A percentile compares a stretch with the other conserved stretches of the same genome.
phyloP scores from a whole-genome alignment of 2,888 invertebrate species.

The Ormyrus labotus region DNA sequence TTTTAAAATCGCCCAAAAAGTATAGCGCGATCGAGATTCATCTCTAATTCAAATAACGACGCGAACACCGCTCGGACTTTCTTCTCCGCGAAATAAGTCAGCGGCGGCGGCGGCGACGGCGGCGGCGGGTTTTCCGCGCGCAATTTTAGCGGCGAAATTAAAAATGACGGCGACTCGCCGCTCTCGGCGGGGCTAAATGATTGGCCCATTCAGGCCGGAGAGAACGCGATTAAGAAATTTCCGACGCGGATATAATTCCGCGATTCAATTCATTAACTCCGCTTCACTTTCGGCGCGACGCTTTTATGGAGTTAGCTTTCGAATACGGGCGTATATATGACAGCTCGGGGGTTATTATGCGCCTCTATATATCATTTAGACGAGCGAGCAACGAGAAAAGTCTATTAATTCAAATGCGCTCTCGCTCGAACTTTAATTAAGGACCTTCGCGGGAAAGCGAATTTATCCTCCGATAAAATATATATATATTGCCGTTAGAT shows the following conservation, averaged over 20 bases:
- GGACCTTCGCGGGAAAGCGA: not conserved
- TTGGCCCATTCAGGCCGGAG: not conserved
- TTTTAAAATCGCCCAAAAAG: no score
- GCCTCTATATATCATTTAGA: no score
- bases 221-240: constrained; percentile 43
- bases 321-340: not conserved
- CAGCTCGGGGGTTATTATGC: not conserved
- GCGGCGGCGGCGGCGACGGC: no score
- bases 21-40: no score
- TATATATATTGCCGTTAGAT: no score
- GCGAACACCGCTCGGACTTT: no score
- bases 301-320: constrained; percentile 23
- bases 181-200: not conserved
- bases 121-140: no score
- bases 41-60: no score
- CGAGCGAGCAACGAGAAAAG: not conserved
- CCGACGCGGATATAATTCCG: constrained; percentile 30
- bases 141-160: no score
- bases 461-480: constrained; percentile 12
- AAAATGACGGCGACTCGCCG: not conserved
- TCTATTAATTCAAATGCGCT: constrained; percentile 24
- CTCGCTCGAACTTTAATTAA: constrained; percentile 18
- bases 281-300: constrained; percentile 13
- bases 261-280: constrained; percentile 41
- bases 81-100: no score